These are phyloP conservation scores for Matsumyia berberina DNA, from an alignment of 2,888 invertebrate genomes.

Conservation along the genomic window DNA sequence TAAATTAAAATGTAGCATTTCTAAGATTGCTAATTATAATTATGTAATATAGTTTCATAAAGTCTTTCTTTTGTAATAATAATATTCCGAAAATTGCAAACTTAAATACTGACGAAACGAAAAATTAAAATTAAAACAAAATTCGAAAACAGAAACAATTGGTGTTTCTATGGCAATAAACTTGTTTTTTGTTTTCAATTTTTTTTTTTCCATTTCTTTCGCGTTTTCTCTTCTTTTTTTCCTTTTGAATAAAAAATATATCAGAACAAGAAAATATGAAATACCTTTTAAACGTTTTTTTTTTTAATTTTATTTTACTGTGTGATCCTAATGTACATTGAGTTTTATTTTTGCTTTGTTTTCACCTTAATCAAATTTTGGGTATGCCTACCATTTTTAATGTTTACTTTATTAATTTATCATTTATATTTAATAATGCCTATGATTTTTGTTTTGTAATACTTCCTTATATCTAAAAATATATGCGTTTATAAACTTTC, in stretches of 20 bases:
- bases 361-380: constrained; percentile 59
- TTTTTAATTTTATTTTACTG: constrained; percentile 51
- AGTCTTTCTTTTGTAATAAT: constrained; percentile 70
- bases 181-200: constrained; percentile 16
- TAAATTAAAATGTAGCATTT: constrained; percentile 70
- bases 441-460: constrained; percentile 67
- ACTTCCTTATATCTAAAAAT: constrained; percentile 75
- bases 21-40: constrained; percentile 71
- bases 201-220: constrained; percentile 27
- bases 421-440: constrained; percentile 67
- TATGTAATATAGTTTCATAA: constrained; percentile 70
- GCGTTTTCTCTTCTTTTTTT: constrained; percentile 8
- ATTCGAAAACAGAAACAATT: constrained; percentile 36
- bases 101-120: constrained; percentile 4
- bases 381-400: constrained; percentile 69
- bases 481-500: constrained; percentile 68
- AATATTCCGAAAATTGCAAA: constrained; percentile 50
- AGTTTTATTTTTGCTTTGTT: constrained; percentile 48
- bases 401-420: constrained; percentile 58
- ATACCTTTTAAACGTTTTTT: constrained; percentile 49
- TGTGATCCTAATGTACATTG: constrained; percentile 75
- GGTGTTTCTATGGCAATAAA: constrained; percentile 58
- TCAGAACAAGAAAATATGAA: constrained; percentile 66
- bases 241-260: constrained; percentile 58
- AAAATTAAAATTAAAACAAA: constrained; percentile 9